phyloP scores from a whole-genome alignment of 2,113 vertebrate species.

The Petroica traversi region DNA sequence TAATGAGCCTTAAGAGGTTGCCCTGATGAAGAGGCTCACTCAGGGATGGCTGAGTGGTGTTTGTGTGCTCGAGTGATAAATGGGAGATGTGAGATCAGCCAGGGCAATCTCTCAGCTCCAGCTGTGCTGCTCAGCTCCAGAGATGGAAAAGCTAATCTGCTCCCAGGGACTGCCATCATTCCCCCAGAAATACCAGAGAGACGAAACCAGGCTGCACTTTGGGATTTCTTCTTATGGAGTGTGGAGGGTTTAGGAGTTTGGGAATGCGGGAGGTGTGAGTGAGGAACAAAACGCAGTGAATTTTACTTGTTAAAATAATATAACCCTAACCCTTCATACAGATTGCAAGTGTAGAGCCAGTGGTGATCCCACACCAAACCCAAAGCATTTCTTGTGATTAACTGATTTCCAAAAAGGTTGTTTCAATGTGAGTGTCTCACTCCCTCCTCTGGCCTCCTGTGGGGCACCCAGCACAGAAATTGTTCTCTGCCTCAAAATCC shows the following conservation, averaged over 20 bases:
- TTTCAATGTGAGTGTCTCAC: background rate
- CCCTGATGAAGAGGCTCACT: background rate
- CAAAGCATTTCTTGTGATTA: background rate
- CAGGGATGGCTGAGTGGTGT: background rate
- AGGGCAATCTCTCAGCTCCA: background rate
- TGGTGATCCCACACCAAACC: background rate
- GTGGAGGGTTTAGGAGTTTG: background rate
- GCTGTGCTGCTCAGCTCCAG: background rate
- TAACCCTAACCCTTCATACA: background rate
- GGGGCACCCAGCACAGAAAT: background rate
- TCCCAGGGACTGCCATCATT: background rate
- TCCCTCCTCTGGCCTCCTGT: background rate
- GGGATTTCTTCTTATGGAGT: rapidly evolving
- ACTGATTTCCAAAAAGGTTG: background rate
- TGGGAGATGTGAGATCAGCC: background rate
- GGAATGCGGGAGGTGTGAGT: background rate
- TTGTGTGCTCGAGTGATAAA: background rate
- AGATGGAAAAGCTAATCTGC: background rate
- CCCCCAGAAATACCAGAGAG: background rate
- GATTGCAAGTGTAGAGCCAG: rapidly evolving
- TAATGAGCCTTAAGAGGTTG: background rate
- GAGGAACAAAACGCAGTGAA: background rate
- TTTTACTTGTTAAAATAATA: background rate
- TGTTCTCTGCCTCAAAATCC: background rate
- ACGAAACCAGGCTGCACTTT: background rate